Conservation (phyloP, 2,888 invertebrate genomes). For the Oscheius sp. region DNA sequence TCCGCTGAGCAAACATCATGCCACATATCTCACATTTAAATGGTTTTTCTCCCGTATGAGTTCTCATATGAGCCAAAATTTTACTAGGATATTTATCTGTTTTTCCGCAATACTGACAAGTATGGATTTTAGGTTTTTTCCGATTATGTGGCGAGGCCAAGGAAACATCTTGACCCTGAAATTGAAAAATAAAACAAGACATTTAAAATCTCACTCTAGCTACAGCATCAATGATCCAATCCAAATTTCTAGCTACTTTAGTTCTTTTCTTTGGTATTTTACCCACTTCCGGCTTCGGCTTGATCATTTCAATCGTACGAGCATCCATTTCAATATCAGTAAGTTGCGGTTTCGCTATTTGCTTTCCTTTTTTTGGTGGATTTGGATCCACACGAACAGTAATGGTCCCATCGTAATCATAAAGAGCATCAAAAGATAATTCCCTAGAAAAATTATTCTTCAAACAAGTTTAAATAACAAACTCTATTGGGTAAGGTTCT, state of each 20-base stretch:
- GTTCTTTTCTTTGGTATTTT: neutral
- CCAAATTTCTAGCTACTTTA: slow-evolving; percentile 50
- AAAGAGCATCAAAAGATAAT: neutral
- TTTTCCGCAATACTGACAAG: slow-evolving; percentile 59
- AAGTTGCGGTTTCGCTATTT: neutral
- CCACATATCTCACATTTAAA: slow-evolving; percentile 62
- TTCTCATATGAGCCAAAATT: slow-evolving; percentile 62
- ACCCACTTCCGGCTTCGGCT: slow-evolving; percentile 23
- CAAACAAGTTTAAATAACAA: neutral
- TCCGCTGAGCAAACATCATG: slow-evolving; percentile 56
- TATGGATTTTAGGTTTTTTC: slow-evolving; percentile 54
- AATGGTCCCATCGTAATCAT: slow-evolving; percentile 33
- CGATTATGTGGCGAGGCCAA: slow-evolving; percentile 57
- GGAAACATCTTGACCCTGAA: slow-evolving; percentile 53
- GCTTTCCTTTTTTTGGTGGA: slow-evolving; percentile 40
- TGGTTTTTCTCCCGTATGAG: slow-evolving; percentile 63
- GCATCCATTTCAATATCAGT: slow-evolving; percentile 43
- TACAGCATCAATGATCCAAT: slow-evolving; percentile 64
- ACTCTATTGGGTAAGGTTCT: neutral
- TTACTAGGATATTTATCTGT: slow-evolving; percentile 62
- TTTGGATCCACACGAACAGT: slow-evolving; percentile 39
- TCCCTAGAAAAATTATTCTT: neutral
- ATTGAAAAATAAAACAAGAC: neutral
- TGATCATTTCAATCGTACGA: slow-evolving; percentile 38
- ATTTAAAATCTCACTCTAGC: slow-evolving; percentile 36